Evolutionary conservation across 2,888 invertebrate species (phyloP).

Genomic region (Acanthosepion pharaonis): DNA sequence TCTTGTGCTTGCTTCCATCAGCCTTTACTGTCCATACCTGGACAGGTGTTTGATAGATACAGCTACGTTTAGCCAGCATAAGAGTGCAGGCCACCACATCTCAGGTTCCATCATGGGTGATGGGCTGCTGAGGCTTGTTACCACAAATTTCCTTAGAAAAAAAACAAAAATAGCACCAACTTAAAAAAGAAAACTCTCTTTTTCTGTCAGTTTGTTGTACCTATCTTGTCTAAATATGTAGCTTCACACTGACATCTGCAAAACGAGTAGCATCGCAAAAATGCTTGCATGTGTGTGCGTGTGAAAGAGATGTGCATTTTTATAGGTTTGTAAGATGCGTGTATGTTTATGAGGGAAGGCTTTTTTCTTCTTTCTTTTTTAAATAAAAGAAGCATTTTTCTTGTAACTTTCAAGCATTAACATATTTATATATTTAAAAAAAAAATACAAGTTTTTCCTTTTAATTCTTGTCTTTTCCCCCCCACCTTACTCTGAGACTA

Average conservation of each 20-base stretch:
- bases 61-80: not conserved
- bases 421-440: no score
- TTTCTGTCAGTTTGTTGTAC: not conserved
- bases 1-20: not conserved
- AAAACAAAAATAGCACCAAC: no score
- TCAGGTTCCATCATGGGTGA: conserved; percentile 33
- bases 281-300: no score
- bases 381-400: no score
- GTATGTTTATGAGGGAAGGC: no score
- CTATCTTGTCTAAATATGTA: not conserved
- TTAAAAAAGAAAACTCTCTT: not conserved
- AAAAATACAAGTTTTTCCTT: not conserved
- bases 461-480: not conserved
- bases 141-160: not conserved
- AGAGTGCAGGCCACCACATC: conserved; percentile 33
- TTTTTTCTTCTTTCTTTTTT: no score
- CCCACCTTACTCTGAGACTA: not conserved
- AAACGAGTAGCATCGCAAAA: not conserved
- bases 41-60: not conserved
- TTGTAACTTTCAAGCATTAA: no score
- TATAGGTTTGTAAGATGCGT: no score
- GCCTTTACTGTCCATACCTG: not conserved
- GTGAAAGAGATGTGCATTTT: no score
- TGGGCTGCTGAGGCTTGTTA: conserved; percentile 33
- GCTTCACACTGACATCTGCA: not conserved